These are phyloP conservation scores for Melanostoma mellinum DNA, from an alignment of 2,888 invertebrate genomes.

Conservation along the genomic window DNA sequence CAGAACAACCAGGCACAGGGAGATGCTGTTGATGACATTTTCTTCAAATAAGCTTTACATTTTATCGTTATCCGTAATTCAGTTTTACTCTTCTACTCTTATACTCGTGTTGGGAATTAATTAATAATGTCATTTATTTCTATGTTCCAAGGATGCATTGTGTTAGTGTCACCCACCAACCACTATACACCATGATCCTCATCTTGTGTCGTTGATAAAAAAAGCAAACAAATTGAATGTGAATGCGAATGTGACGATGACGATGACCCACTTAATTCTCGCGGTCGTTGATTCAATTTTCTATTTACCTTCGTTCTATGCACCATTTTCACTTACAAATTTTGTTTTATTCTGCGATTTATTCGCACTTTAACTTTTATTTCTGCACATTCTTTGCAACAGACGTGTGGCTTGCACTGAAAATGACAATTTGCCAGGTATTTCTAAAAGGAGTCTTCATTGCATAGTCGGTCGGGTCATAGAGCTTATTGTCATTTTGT, in stretches of 20 bases:
- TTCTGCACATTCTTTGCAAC: slow-evolving; percentile 7
- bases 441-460: slow-evolving; percentile 46
- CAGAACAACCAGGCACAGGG: neutral
- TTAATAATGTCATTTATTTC: slow-evolving; percentile 14
- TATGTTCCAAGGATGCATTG: slow-evolving; percentile 24
- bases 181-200: slow-evolving; percentile 3
- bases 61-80: slow-evolving; percentile 2
- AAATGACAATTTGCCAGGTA: slow-evolving; percentile 51
- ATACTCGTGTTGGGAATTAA: slow-evolving; percentile 34
- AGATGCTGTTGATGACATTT: slow-evolving; percentile 7
- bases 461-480: neutral
- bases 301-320: neutral
- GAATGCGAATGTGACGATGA: neutral
- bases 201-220: slow-evolving; percentile 5
- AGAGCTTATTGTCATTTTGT: neutral
- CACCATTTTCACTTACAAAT: slow-evolving; percentile 19
- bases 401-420: slow-evolving; percentile 25
- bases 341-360: slow-evolving; percentile 30
- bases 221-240: slow-evolving; percentile 13
- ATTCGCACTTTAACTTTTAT: neutral
- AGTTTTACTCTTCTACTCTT: neutral
- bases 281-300: slow-evolving; percentile 35
- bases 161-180: neutral
- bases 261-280: slow-evolving; percentile 55
- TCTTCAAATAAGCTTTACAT: slow-evolving; percentile 11